These are phyloP conservation scores for Cataglyphis livida DNA, from an alignment of 2,888 invertebrate genomes.

Conservation along the genomic window DNA sequence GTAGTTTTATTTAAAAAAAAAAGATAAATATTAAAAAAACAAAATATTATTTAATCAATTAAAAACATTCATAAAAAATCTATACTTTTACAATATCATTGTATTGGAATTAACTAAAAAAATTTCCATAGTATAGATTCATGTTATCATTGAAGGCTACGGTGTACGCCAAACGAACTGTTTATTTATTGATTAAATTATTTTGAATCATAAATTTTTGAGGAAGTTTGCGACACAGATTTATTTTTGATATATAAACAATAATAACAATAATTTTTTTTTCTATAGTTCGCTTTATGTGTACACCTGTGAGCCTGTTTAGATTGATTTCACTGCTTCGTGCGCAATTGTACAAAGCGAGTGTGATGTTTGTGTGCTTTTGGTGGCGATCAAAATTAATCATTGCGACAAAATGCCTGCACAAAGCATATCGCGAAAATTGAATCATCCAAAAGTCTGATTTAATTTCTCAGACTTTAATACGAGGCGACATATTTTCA, in stretches of 20 bases:
- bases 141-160: slow-evolving; percentile 5
- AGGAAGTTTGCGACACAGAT: not conserved
- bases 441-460: slow-evolving; percentile 28
- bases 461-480: slow-evolving; percentile 9
- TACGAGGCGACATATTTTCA: slow-evolving; percentile 64
- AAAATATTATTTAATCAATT: not conserved
- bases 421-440: slow-evolving; percentile 23
- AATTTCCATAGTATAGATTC: slow-evolving; percentile 29
- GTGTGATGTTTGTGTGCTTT: slow-evolving; percentile 52
- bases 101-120: slow-evolving; percentile 14
- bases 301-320: slow-evolving; percentile 26
- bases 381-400: slow-evolving; percentile 55
- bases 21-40: not conserved
- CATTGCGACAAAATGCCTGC: slow-evolving; percentile 38
- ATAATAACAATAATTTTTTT: not conserved
- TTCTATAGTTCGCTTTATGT: slow-evolving; percentile 10
- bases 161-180: slow-evolving; percentile 22
- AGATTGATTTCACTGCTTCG: slow-evolving; percentile 51
- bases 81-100: slow-evolving; percentile 5
- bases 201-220: not conserved
- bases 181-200: not conserved
- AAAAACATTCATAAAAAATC: not conserved
- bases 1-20: not conserved
- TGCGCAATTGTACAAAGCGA: slow-evolving; percentile 32
- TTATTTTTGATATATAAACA: slow-evolving; percentile 14